These are phyloP conservation scores for Rhinogobio ventralis DNA, from an alignment of 2,797 vertebrate species.

Conservation along the genomic window DNA sequence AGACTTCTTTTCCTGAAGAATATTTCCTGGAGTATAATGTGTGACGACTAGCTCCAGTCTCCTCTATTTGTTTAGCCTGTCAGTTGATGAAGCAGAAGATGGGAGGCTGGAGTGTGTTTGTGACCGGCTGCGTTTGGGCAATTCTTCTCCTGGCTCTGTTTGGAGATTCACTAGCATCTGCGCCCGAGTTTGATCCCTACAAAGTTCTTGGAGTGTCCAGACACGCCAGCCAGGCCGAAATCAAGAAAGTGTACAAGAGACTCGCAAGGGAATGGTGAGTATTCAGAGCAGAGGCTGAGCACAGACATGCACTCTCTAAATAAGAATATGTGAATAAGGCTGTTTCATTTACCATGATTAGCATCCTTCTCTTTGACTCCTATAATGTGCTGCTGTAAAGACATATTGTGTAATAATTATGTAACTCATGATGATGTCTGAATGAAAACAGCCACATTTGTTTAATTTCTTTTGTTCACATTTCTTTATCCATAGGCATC, in stretches of 20 bases:
- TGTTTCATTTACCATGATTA: background rate
- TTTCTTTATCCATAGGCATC: constrained; percentile 83
- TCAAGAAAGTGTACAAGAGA: constrained; percentile 91
- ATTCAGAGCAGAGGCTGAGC: background rate
- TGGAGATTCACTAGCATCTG: constrained; percentile 69
- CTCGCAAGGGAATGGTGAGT: constrained; percentile 91
- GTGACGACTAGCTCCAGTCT: background rate
- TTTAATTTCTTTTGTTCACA: background rate
- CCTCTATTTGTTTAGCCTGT: background rate
- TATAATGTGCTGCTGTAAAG: background rate
- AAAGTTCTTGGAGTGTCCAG: constrained; percentile 84
- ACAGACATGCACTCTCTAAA: background rate
- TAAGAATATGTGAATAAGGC: background rate
- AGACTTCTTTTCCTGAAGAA: background rate
- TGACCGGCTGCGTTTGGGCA: constrained; percentile 28
- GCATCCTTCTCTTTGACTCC: background rate
- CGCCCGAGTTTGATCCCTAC: constrained; percentile 87
- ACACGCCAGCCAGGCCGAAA: constrained; percentile 85
- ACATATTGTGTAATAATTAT: background rate
- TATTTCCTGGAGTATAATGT: background rate
- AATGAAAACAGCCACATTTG: background rate
- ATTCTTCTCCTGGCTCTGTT: constrained; percentile 70
- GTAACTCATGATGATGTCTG: background rate
- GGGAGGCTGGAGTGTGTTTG: constrained; percentile 12
- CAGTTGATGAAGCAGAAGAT: constrained; percentile 33